Conservation (phyloP, 30 jellyfish, hydroid and myxozoan genomes). For the Cassiopea andromeda region DNA sequence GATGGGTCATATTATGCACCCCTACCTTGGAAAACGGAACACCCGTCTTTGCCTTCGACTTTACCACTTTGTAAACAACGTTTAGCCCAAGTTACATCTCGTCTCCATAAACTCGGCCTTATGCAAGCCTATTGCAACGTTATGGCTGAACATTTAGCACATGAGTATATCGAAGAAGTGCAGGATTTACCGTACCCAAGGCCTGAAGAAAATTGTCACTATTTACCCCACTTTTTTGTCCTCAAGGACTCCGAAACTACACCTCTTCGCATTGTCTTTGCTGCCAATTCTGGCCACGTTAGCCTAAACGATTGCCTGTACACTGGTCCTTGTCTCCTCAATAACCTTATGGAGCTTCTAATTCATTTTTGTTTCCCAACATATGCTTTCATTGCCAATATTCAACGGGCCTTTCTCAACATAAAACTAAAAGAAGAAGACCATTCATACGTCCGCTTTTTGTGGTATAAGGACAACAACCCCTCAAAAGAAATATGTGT, state of each 20-base stretch:
- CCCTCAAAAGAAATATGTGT: not conserved
- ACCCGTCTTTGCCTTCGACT: conserved; percentile 48
- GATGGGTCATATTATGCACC: conserved; percentile 38
- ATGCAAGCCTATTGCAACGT: conserved; percentile 13
- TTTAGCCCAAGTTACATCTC: not conserved
- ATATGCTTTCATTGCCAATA: conserved; percentile 58
- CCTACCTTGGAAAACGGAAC: conserved; percentile 54
- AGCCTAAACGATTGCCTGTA: conserved; percentile 46
- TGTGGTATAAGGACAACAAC: not conserved
- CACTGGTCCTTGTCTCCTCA: conserved; percentile 47
- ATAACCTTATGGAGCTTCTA: conserved; percentile 28
- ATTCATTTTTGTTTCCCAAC: conserved; percentile 34
- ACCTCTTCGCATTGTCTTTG: conserved; percentile 38
- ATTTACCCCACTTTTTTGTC: conserved; percentile 41
- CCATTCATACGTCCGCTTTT: not conserved
- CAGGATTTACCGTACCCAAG: conserved; percentile 11
- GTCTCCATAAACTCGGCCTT: conserved; percentile 33
- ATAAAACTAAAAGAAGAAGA: not conserved
- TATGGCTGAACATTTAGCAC: conserved; percentile 35
- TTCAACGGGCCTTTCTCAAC: not conserved
- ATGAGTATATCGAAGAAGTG: conserved; percentile 37
- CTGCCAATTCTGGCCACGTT: conserved; percentile 47
- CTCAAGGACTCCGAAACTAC: conserved; percentile 49
- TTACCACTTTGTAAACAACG: not conserved
- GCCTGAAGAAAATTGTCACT: conserved; percentile 51